Evolutionary conservation across 2,113 vertebrate genomes (phyloP).

Genomic region (Ariopsis seemanni): DNA sequence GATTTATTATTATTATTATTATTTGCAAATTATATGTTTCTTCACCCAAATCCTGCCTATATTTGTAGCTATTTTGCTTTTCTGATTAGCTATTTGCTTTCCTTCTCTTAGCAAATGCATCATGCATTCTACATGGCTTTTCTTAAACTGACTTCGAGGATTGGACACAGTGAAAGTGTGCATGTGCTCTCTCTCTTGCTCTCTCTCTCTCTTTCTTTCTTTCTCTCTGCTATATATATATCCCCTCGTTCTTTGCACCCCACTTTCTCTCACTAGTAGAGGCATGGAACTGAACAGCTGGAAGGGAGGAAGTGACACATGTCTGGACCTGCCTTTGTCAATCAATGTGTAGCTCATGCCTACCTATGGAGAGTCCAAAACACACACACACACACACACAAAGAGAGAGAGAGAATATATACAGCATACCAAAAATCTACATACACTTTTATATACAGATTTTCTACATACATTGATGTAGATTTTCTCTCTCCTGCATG

Average conservation of each 20-base stretch:
- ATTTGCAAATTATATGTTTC: not conserved
- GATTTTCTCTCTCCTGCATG: no score
- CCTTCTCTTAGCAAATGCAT: not conserved
- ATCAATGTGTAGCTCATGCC: conserved; percentile 24
- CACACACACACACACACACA: not conserved
- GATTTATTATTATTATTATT: not conserved
- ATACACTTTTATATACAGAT: not conserved
- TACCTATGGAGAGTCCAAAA: not conserved
- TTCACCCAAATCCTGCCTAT: not conserved
- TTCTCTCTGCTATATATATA: not conserved
- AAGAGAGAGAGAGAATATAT: not conserved
- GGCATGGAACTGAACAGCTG: not conserved
- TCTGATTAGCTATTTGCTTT: not conserved
- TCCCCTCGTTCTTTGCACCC: not conserved
- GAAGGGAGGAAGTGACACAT: not conserved
- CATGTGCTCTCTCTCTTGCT: not conserved
- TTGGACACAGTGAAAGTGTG: not conserved
- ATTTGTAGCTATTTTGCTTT: not conserved
- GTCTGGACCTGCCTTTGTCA: conserved; percentile 6
- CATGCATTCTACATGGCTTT: not conserved
- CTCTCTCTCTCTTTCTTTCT: not conserved
- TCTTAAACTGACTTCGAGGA: not conserved
- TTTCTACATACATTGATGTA: no score
- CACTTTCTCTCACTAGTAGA: not conserved
- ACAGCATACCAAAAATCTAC: not conserved